Base-by-base conservation (phyloP, 2,113 vertebrate genomes). In the Cryptotis parvus region DNA sequence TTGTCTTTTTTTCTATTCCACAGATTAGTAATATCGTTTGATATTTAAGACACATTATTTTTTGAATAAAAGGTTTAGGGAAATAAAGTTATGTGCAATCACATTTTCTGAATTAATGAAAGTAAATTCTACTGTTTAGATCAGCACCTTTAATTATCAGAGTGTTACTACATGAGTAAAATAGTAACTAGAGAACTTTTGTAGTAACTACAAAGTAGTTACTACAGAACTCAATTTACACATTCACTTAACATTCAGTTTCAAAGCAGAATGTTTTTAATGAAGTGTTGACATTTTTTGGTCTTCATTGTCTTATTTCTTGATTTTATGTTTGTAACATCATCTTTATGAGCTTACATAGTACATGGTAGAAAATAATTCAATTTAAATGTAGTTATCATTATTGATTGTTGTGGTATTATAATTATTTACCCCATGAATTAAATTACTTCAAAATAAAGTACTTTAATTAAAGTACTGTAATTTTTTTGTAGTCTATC, bases 21-120 rank as follows among this genome's bases (percentile, higher is more conserved):
- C 2, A 24, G 82, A 12, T n/a, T 18, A 22, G 16, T 58, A 20
- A 58, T 20, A 22, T 58, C 15, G 24, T 58, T 20, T 58, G 18
- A 20, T 58, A 58, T 24, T 58, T 58, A 58, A 24, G 18, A 1
- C 8, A 65, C 9, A 78, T 45, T 85, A 52, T 49, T 83, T 80
- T 80, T 39, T n/a, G 35, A 87, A 31, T n/a, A 14, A 89, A 69
- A 41, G 77, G n/a, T n/a, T n/a, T n/a, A n/a, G n/a, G n/a, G n/a
- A n/a, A n/a, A n/a, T n/a, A n/a, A n/a, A n/a, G n/a, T n/a, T n/a
- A n/a, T n/a, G n/a, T n/a, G n/a, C n/a, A n/a, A n/a, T n/a, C n/a
- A 90, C 18, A 20, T 55, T 55, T 55, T 55, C 20, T 87, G 31
- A 90, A 45, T 37, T n/a, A 81, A 24, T 5, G 69, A 1, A 89